Conservation (phyloP, 64 coral and sea anemone species). For the Catalaphyllia jardinei region DNA sequence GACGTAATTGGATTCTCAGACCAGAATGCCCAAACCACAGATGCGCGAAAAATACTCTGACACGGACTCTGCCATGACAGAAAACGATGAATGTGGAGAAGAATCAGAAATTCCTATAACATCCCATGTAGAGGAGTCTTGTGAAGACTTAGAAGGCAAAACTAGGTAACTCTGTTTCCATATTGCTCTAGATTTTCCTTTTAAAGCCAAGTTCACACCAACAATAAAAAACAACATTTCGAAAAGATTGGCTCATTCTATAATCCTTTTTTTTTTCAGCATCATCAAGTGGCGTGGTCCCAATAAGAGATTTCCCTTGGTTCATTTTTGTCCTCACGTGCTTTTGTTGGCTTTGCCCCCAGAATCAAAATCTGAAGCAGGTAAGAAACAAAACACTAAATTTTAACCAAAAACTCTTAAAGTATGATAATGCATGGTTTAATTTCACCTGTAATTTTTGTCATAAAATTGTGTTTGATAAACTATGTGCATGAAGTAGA, state of each 20-base stretch:
- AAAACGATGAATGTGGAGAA: slow-evolving; percentile 49
- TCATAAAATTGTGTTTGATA: too few relatives aligned
- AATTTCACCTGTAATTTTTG: too few relatives aligned
- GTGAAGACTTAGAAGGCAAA: slow-evolving; percentile 10
- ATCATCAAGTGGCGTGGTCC: slow-evolving; percentile 78
- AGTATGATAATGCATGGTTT: not conserved
- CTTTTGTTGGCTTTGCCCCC: slow-evolving; percentile 69
- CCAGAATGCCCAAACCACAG: slow-evolving; percentile 28
- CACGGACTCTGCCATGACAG: slow-evolving; percentile 28
- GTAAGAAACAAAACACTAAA: slow-evolving; percentile 29
- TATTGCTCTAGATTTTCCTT: too few relatives aligned
- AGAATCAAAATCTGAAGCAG: slow-evolving; percentile 69
- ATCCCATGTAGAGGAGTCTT: not conserved
- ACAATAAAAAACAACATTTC: not conserved
- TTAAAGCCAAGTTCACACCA: too few relatives aligned
- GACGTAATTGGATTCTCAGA: not conserved
- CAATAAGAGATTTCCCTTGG: slow-evolving; percentile 69
- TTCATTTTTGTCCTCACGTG: slow-evolving; percentile 78
- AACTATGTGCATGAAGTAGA: too few relatives aligned
- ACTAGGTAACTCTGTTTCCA: slow-evolving; percentile 1
- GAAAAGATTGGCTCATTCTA: not conserved
- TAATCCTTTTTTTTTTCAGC: slow-evolving; percentile 46
- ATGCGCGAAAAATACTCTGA: slow-evolving; percentile 32
- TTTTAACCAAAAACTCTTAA: not conserved
- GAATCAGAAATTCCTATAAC: slow-evolving; percentile 53